phyloP scores from a whole-genome alignment of 2,888 invertebrate genomes.

The Archaeoteleia sp. region DNA sequence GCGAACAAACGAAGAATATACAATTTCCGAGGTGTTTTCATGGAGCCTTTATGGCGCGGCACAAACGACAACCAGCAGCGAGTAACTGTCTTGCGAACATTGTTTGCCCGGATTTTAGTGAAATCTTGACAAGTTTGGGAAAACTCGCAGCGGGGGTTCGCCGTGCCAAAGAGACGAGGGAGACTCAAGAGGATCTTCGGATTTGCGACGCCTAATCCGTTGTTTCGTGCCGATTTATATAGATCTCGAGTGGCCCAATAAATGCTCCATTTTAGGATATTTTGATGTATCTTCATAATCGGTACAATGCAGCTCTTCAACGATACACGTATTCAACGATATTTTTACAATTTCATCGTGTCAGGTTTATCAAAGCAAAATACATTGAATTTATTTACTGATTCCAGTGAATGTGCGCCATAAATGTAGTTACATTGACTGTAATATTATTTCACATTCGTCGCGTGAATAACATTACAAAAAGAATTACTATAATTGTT shows the following conservation, averaged over 20 bases:
- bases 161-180: constrained; percentile 44
- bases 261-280: constrained; percentile 36
- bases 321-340: constrained; percentile 13
- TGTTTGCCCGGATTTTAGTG: constrained; percentile 48
- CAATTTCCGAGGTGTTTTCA: constrained; percentile 33
- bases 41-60: constrained; percentile 13
- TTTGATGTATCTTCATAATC: constrained; percentile 39
- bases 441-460: too few species aligned
- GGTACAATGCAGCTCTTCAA: background rate
- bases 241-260: constrained; percentile 50
- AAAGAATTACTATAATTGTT: too few species aligned
- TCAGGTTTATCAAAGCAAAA: background rate
- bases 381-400: background rate
- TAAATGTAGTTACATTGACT: too few species aligned
- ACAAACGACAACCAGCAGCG: constrained; percentile 43
- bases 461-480: too few species aligned
- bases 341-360: background rate
- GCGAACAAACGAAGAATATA: constrained; percentile 31
- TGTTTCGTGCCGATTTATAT: constrained; percentile 53
- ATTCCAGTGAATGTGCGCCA: too few species aligned
- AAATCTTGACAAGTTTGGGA: constrained; percentile 66
- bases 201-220: constrained; percentile 54
- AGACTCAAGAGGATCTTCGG: constrained; percentile 48
- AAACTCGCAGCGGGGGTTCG: constrained; percentile 69
- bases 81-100: constrained; percentile 52